Evolutionary conservation across 2,888 invertebrate species (phyloP), one percentile per base, ranked within the genome.

Genomic region (Drosophila mimetica): DNA sequence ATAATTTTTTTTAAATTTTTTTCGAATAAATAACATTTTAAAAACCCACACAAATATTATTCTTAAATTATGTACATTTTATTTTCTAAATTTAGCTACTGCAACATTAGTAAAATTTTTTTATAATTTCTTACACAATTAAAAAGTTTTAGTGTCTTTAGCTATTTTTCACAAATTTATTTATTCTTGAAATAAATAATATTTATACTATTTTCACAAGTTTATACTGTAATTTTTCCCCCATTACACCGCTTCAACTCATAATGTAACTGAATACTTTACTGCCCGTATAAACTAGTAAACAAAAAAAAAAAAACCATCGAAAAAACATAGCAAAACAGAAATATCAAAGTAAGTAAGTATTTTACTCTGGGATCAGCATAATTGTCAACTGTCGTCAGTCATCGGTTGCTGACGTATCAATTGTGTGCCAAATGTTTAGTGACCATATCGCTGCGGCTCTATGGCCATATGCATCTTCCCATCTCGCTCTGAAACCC

Each of bases 361-460:
- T 39, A 39, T 11, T 48, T 42, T 48, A 41, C 58, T 14, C 60
- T 71, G 70, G 57, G 69, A 57, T 73, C 71, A 79, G 75, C 79
- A 83, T 73, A 80, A 77, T 87, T 88, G 86, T 87, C 86, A 87
- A 83, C 76, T 16, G 46, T 46, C 51, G 18, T 28, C 76, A 28
- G 46, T 39, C 51, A n/a, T 28, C 28, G 37, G 39, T 51, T 72
- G 77, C 83, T 82, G 88, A 77, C 86, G 73, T 86, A 83, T 88
- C 88, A 88, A 83, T 83, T 77, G 83, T 89, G 90, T 88, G 89
- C 90, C 85, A 87, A 82, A 89, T 90, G 90, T 64, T 82, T 82
- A 90, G 65, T 79, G 78, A 81, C 88, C 87, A 87, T 88, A 79
- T 87, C 87, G 88, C 61, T 50, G 60, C 22, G 22, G 34, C 22